Conservation (phyloP, 2,113 vertebrate species). For the Delphinapterus leucas region DNA sequence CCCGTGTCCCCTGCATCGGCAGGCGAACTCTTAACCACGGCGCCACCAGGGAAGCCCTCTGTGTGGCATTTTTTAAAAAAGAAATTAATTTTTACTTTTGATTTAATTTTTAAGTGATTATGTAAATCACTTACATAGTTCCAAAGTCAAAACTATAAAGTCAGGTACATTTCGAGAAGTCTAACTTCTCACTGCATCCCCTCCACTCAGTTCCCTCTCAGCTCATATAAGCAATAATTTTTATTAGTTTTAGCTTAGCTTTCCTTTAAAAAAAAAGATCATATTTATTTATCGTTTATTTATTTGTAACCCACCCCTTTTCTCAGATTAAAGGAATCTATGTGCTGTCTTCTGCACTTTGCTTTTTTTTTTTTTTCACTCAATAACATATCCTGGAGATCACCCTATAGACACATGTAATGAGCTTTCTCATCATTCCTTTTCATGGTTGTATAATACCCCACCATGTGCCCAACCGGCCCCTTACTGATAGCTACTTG, state of each 20-base stretch:
- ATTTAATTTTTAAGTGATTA: not conserved
- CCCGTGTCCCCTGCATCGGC: too few relatives aligned
- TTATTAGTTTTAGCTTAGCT: not conserved
- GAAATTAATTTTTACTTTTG: not conserved
- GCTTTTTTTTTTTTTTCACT: not conserved
- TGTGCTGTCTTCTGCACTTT: not conserved
- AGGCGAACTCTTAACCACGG: too few relatives aligned
- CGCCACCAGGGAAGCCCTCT: too few relatives aligned
- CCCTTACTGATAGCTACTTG: not conserved
- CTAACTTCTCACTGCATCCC: not conserved
- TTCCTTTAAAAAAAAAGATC: not conserved
- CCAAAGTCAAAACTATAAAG: not conserved
- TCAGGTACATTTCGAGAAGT: not conserved
- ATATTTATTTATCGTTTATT: not conserved
- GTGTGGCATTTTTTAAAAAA: not conserved
- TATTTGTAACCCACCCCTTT: not conserved
- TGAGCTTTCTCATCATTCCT: not conserved
- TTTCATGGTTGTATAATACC: not conserved
- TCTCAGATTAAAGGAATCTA: not conserved
- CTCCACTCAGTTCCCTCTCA: not conserved
- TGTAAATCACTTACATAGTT: not conserved
- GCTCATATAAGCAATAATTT: not conserved
- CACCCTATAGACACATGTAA: not conserved
- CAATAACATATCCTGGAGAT: not conserved
- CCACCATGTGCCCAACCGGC: not conserved